Evolutionary conservation across 35 echinoderm and acorn worm genomes (phyloP).

Genomic region (Nesometra sesokonis): DNA sequence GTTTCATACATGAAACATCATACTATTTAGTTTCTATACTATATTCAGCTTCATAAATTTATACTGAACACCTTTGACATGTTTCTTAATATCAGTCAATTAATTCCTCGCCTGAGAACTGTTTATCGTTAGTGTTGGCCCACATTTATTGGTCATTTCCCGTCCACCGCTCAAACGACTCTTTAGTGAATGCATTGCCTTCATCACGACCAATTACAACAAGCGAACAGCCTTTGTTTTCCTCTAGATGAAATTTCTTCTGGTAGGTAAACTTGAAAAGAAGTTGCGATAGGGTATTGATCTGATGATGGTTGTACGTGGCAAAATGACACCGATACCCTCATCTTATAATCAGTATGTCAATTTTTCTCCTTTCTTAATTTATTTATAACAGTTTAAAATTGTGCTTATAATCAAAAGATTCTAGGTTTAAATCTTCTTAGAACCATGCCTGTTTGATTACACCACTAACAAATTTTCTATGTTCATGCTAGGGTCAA

Average conservation of each 20-base stretch:
- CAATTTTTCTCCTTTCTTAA: neutral
- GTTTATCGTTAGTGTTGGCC: neutral
- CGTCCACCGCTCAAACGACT: neutral
- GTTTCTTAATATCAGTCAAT: neutral
- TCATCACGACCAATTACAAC: neutral
- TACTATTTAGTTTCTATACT: too few species aligned
- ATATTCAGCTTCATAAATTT: too few species aligned
- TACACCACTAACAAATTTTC: too few species aligned
- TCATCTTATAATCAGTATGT: neutral
- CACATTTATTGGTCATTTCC: neutral
- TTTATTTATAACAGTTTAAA: too few species aligned
- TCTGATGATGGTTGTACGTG: neutral
- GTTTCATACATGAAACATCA: too few species aligned
- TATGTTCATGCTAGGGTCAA: too few species aligned
- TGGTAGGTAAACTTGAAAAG: neutral
- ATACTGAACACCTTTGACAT: neutral
- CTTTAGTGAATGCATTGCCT: neutral
- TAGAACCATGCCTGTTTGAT: too few species aligned
- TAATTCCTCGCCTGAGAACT: neutral
- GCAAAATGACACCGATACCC: neutral
- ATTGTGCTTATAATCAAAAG: too few species aligned
- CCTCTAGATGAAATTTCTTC: neutral
- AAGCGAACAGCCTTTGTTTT: neutral
- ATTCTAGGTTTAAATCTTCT: too few species aligned
- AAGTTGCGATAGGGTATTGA: neutral